A percentile compares a stretch with the other conserved stretches of the same genome.
Evolutionary conservation across 23 tunicate species (phyloP).

Genomic region (Diplosoma virens): DNA sequence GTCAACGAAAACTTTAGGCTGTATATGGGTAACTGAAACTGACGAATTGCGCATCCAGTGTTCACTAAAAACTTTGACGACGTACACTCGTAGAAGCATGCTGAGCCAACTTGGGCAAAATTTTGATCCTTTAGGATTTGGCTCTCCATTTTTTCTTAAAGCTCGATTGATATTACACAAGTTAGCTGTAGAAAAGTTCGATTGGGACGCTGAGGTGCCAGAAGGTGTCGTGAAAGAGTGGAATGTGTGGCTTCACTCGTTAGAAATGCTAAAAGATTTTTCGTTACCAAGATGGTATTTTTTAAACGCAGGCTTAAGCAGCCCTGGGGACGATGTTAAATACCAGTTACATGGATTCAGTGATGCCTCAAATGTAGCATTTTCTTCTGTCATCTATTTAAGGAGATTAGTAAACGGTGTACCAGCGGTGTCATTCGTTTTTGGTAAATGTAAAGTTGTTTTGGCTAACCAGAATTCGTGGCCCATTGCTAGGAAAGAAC

Average conservation of each 20-base stretch:
- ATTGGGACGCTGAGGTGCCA: slow-evolving; percentile 16
- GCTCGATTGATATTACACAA: slow-evolving; percentile 3
- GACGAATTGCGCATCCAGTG: too few species aligned
- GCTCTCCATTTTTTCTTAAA: not conserved
- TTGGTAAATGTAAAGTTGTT: slow-evolving; percentile 15
- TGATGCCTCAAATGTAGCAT: slow-evolving; percentile 10
- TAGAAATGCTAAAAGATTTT: not conserved
- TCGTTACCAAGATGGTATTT: not conserved
- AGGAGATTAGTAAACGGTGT: not conserved
- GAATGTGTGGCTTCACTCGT: slow-evolving; percentile 3
- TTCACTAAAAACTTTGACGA: not conserved
- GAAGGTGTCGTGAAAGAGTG: not conserved
- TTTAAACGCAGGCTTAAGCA: not conserved
- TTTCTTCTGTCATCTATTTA: slow-evolving; percentile 3
- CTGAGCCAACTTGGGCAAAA: not conserved
- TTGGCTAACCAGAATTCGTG: not conserved
- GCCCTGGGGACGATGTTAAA: not conserved
- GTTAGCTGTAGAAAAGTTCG: not conserved
- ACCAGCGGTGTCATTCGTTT: not conserved
- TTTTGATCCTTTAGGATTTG: not conserved
- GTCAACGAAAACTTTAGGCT: too few species aligned
- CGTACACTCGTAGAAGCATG: not conserved
- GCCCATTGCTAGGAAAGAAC: slow-evolving; percentile 1
- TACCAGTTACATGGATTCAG: slow-evolving; percentile 19
- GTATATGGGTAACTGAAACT: too few species aligned